Conservation (phyloP, 2,113 vertebrate genomes). For the Numida meleagris region DNA sequence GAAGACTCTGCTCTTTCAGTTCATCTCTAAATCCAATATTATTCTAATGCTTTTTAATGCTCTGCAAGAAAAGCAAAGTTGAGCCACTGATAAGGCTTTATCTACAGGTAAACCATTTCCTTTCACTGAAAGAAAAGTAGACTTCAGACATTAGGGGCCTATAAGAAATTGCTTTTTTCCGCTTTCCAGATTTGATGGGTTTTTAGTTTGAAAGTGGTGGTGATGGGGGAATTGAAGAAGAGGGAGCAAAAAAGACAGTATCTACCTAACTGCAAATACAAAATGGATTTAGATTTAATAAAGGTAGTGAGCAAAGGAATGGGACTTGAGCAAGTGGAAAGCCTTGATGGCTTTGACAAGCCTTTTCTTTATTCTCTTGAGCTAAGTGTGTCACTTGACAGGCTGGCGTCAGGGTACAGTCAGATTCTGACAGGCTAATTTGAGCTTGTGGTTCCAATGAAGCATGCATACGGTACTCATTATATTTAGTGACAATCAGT, state of each 20-base stretch:
- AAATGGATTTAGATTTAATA: slow-evolving; percentile 62
- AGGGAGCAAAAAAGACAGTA: background rate
- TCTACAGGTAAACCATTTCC: slow-evolving; percentile 3
- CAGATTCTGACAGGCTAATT: slow-evolving; percentile 80
- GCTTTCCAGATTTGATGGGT: background rate
- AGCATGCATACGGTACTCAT: slow-evolving; percentile 61
- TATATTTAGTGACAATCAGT: slow-evolving; percentile 79
- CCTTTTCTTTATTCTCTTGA: slow-evolving; percentile 71
- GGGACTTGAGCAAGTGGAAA: slow-evolving; percentile 28
- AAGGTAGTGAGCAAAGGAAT: slow-evolving; percentile 23
- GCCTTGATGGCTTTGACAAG: slow-evolving; percentile 65
- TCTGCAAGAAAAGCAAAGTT: background rate
- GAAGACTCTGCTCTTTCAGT: background rate
- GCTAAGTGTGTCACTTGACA: slow-evolving; percentile 78
- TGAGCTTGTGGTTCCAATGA: slow-evolving; percentile 70
- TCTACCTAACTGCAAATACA: slow-evolving; percentile 6
- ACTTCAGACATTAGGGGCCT: background rate
- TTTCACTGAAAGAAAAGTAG: background rate
- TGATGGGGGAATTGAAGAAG: background rate
- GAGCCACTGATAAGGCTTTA: slow-evolving; percentile 37
- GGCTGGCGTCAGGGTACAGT: slow-evolving; percentile 54
- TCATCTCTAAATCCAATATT: background rate
- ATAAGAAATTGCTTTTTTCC: background rate
- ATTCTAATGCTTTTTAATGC: background rate
- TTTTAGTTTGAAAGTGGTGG: background rate